Evolutionary conservation across 2,113 vertebrate genomes (phyloP).

Genomic region (Dipodomys ordii): DNA sequence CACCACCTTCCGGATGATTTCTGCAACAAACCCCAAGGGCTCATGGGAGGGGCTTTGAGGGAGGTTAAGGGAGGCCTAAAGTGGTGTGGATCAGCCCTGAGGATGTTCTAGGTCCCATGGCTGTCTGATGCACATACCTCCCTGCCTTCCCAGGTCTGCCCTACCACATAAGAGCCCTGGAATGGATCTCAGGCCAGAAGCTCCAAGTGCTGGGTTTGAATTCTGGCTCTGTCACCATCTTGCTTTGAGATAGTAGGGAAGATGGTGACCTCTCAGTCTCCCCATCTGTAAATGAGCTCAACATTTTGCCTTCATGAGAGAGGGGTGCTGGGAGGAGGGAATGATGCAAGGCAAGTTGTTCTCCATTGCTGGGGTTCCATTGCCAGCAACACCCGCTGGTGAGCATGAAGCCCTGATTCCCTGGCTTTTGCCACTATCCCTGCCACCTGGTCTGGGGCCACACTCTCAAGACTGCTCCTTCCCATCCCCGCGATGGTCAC

Average conservation of each 20-base stretch:
- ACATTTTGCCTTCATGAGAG: background rate
- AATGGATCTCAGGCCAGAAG: background rate
- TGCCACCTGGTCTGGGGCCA: background rate
- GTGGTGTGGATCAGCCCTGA: too few species aligned
- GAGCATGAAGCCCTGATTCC: background rate
- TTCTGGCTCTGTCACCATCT: background rate
- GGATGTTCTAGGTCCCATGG: too few species aligned
- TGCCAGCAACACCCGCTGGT: fast-evolving
- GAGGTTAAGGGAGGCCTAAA: background rate
- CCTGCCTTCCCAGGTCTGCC: background rate
- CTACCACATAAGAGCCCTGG: background rate
- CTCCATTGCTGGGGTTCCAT: background rate
- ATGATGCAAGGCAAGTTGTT: background rate
- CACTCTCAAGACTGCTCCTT: too few species aligned
- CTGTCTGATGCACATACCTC: background rate
- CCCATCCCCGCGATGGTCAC: background rate
- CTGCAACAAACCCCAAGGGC: constrained; percentile 80
- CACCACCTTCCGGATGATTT: constrained; percentile 94
- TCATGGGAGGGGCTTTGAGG: background rate
- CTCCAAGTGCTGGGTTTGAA: background rate
- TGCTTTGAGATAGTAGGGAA: background rate
- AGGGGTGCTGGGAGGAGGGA: background rate
- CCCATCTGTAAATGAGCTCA: background rate
- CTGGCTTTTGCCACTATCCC: background rate
- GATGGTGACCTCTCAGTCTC: background rate